phyloP scores from a whole-genome alignment of 2,888 invertebrate species.

The Lagria hirta region DNA sequence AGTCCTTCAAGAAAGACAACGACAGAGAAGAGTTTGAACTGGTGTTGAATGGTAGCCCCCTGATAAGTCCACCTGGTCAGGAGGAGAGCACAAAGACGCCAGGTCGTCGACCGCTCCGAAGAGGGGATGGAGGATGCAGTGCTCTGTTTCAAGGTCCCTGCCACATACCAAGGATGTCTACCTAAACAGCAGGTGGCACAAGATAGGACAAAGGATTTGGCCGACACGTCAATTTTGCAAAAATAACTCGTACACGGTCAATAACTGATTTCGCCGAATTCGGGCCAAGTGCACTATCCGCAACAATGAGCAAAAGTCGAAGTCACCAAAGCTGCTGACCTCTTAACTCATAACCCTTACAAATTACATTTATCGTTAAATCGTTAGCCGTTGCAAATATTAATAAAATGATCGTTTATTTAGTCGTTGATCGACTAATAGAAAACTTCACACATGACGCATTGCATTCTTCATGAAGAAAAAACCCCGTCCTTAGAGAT shows the following conservation, averaged over 20 bases:
- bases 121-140: slow-evolving; percentile 26
- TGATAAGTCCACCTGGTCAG: slow-evolving; percentile 28
- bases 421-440: slow-evolving; percentile 17
- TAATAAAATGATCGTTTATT: neutral
- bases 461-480: slow-evolving; percentile 26
- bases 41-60: no score
- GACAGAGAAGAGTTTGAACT: neutral
- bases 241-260: slow-evolving; percentile 4
- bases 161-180: slow-evolving; percentile 45
- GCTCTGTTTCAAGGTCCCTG: slow-evolving; percentile 45
- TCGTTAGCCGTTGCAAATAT: neutral
- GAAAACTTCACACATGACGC: slow-evolving; percentile 24
- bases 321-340: slow-evolving; percentile 3
- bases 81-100: slow-evolving; percentile 33
- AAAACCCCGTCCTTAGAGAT: slow-evolving; percentile 15
- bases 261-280: slow-evolving; percentile 3
- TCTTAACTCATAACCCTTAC: neutral
- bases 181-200: slow-evolving; percentile 32
- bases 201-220: slow-evolving; percentile 18
- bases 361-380: neutral
- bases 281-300: slow-evolving; percentile 12
- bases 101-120: slow-evolving; percentile 37
- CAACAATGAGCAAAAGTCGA: slow-evolving; percentile 1
- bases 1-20: no score
- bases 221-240: neutral